These are phyloP conservation scores for Antechinus flavipes DNA, from an alignment of 2,113 vertebrate species.

Conservation along the genomic window DNA sequence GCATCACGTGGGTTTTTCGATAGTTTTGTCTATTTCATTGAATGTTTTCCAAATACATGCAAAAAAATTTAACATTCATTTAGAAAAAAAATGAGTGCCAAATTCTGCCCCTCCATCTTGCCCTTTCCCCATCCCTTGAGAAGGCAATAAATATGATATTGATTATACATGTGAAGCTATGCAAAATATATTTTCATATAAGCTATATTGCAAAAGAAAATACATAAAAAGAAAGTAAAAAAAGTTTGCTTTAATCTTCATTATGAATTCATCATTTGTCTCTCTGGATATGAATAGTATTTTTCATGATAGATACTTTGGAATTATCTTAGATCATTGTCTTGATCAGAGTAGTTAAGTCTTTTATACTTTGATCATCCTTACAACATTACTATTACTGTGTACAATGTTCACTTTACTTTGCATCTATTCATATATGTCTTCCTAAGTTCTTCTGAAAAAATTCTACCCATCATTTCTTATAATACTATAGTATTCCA, in stretches of 20 bases:
- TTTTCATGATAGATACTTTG: not conserved
- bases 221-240: not conserved
- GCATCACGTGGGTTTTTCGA: not conserved
- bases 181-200: not conserved
- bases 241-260: not conserved
- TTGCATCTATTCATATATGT: not conserved
- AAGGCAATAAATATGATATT: not conserved
- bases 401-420: not conserved
- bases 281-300: not conserved
- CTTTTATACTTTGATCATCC: not conserved
- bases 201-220: not conserved
- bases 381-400: not conserved
- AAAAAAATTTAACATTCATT: not conserved
- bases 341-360: not conserved
- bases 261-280: not conserved
- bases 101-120: not conserved
- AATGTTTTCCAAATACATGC: not conserved
- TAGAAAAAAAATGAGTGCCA: not conserved
- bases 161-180: not conserved
- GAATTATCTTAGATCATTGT: not conserved
- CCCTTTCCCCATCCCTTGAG: not conserved
- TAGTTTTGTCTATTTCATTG: not conserved
- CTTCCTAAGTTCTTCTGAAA: no score
- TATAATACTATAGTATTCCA: not conserved
- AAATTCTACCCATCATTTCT: not conserved